Evolutionary conservation across 2,113 vertebrate species (phyloP).

Genomic region (Catharus bicknelli): DNA sequence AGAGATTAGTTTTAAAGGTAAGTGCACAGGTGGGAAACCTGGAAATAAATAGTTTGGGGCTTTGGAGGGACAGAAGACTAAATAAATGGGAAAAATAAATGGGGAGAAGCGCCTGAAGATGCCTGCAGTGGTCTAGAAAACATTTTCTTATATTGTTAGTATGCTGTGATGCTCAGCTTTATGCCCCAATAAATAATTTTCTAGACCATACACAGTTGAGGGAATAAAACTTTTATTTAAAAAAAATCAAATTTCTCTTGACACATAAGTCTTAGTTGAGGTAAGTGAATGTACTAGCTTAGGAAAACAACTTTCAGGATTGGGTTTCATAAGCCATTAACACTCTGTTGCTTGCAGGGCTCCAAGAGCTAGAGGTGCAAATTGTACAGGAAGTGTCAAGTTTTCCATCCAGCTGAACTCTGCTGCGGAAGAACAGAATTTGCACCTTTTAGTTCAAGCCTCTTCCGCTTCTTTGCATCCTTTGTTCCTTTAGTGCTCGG

Average conservation of each 20-base stretch:
- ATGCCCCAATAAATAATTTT: not conserved
- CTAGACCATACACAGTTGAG: not conserved
- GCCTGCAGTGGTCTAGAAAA: not conserved
- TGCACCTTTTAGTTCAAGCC: not conserved
- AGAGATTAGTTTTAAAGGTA: not conserved
- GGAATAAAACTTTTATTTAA: slow-evolving; percentile 55
- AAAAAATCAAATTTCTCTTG: slow-evolving; percentile 37
- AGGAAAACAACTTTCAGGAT: slow-evolving; percentile 7
- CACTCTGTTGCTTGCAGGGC: not conserved
- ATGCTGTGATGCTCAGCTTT: not conserved
- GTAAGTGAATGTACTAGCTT: slow-evolving; percentile 56
- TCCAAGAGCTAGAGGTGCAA: not conserved
- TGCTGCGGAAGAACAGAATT: not conserved
- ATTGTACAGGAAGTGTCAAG: not conserved
- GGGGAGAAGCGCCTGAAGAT: not conserved
- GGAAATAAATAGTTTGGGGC: not conserved
- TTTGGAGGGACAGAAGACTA: not conserved
- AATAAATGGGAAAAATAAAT: not conserved
- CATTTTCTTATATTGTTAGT: not conserved
- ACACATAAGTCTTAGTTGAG: slow-evolving; percentile 27
- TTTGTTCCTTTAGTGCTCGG: not conserved
- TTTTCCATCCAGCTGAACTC: not conserved
- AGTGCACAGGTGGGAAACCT: not conserved
- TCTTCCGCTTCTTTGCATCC: not conserved
- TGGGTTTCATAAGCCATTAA: slow-evolving; percentile 2